These are phyloP conservation scores for Gavia stellata DNA, from an alignment of 2,113 vertebrate species.

Conservation along the genomic window DNA sequence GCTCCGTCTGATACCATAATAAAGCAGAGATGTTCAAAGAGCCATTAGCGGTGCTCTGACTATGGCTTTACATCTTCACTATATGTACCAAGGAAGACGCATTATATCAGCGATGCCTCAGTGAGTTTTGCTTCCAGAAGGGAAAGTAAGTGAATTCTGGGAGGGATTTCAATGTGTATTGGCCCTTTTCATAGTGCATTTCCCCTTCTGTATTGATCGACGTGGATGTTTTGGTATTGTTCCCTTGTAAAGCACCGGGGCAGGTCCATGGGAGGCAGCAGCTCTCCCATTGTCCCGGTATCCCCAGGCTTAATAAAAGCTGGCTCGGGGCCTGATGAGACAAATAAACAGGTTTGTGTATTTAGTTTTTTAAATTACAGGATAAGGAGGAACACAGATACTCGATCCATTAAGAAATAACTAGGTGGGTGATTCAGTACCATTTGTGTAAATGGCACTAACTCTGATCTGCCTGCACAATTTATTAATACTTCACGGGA, in stretches of 20 bases:
- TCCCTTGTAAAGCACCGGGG: not conserved
- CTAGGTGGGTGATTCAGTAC: constrained; percentile 54
- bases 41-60: constrained; percentile 27
- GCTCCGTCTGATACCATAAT: not conserved
- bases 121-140: constrained; percentile 12
- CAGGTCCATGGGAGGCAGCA: not conserved
- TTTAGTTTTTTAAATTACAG: constrained; percentile 49
- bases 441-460: constrained; percentile 61
- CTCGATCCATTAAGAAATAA: constrained; percentile 68
- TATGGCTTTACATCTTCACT: constrained; percentile 25
- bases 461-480: constrained; percentile 52
- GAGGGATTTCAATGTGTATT: not conserved
- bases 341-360: constrained; percentile 50
- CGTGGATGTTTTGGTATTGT: not conserved
- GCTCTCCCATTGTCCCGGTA: not conserved
- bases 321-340: not conserved
- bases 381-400: constrained; percentile 32
- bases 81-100: not conserved
- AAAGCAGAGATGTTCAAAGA: constrained; percentile 36
- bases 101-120: constrained; percentile 18
- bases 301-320: not conserved
- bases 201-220: not conserved
- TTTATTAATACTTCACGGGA: constrained; percentile 67
- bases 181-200: not conserved
- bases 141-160: constrained; percentile 21